These are phyloP conservation scores for Chrysotoxum bicinctum DNA, from an alignment of 2,888 invertebrate genomes.

Conservation along the genomic window DNA sequence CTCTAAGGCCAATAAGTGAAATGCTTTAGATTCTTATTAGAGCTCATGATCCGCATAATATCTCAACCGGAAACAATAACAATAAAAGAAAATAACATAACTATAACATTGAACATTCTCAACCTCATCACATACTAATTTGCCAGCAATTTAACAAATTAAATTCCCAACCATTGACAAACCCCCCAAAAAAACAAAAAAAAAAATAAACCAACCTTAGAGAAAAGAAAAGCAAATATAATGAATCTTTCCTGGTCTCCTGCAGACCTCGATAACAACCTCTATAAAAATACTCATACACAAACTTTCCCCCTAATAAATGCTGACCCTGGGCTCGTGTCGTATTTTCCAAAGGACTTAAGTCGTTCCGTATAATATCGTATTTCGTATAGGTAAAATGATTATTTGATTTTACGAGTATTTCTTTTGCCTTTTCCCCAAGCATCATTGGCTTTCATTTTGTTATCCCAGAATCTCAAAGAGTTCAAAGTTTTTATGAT, in stretches of 20 bases:
- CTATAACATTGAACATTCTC: conserved; percentile 17
- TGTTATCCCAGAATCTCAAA: conserved; percentile 17
- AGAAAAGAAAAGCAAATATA: neutral
- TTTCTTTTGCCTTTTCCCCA: conserved; percentile 24
- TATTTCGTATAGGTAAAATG: neutral
- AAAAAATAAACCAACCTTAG: neutral
- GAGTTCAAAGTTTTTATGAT: conserved; percentile 33
- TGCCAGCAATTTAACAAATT: conserved; percentile 58
- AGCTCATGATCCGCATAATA: conserved; percentile 9
- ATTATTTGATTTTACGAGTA: conserved; percentile 39
- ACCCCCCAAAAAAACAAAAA: conserved; percentile 1
- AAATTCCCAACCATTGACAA: conserved; percentile 36
- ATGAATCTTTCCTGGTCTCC: neutral
- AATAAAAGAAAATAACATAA: conserved; percentile 23
- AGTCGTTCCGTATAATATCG: neutral
- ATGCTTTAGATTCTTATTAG: conserved; percentile 1
- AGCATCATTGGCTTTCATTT: conserved; percentile 48
- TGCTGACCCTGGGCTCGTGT: conserved; percentile 31
- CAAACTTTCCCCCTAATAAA: conserved; percentile 12
- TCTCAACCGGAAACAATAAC: conserved; percentile 27
- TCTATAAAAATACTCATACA: conserved; percentile 5
- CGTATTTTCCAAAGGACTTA: conserved; percentile 11
- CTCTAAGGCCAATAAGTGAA: neutral
- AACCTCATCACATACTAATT: conserved; percentile 47
- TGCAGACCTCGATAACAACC: neutral